phyloP scores from a whole-genome alignment of 2,888 invertebrate species.

The Malacosoma neustria region DNA sequence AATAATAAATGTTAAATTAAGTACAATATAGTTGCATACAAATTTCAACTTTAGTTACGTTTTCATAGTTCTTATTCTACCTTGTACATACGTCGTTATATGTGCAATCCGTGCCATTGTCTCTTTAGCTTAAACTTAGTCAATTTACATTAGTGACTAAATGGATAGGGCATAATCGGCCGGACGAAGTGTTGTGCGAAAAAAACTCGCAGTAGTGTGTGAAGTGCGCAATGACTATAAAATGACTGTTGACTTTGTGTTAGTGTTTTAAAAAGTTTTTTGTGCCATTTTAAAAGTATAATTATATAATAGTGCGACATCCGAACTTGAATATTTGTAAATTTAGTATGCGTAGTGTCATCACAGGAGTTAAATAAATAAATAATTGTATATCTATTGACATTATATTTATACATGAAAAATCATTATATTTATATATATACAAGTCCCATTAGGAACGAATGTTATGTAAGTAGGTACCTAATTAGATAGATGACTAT shows the following conservation, averaged over 20 bases:
- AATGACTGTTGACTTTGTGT: constrained; percentile 69
- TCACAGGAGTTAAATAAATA: constrained; percentile 67
- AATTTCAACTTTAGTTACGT: constrained; percentile 41
- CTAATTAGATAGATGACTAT: constrained; percentile 66
- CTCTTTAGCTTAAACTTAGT: constrained; percentile 68
- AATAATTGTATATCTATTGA: constrained; percentile 62
- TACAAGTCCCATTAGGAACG: constrained; percentile 75
- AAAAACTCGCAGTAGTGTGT: constrained; percentile 30
- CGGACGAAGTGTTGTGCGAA: constrained; percentile 28
- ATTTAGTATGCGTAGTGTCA: constrained; percentile 62
- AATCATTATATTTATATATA: constrained; percentile 71
- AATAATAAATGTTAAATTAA: constrained; percentile 54
- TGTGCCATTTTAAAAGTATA: constrained; percentile 73
- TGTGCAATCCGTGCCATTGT: constrained; percentile 75
- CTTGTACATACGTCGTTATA: constrained; percentile 62
- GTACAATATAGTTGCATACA: constrained; percentile 53
- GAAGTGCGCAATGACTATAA: constrained; percentile 50
- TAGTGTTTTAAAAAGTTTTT: constrained; percentile 73
- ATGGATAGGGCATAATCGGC: constrained; percentile 15
- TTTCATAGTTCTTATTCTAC: constrained; percentile 48
- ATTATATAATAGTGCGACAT: constrained; percentile 59
- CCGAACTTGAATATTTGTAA: constrained; percentile 73
- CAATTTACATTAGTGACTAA: constrained; percentile 53
- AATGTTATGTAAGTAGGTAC: constrained; percentile 70
- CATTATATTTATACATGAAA: constrained; percentile 67